Percentiles rank a stretch among this genome's conserved stretches.
These are phyloP conservation scores for silkworm (Bombyx mori) DNA, from an alignment of 1,140 invertebrate species.

Conservation along the genomic window ASM3026992v2 NC_085130.1:11664001-11664500, in stretches of 20 bases:
- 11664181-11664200: constrained; percentile 9
- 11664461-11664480: no score
- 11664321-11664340: no score
- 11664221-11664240: constrained; percentile 18
- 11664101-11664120: constrained; percentile 17
- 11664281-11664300: no score
- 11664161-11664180: constrained; percentile 12
- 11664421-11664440: no score
- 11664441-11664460: no score
- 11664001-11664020: constrained; percentile 81
- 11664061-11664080: constrained; percentile 22
- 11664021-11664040: constrained; percentile 55
- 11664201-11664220: constrained; percentile 16
- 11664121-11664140: constrained; percentile 11
- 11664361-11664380: no score
- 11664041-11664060: constrained; percentile 13
- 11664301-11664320: no score
- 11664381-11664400: no score
- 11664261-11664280: background rate
- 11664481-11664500: no score
- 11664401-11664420: no score
- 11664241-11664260: constrained; percentile 10
- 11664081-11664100: constrained; percentile 14
- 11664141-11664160: constrained; percentile 17
- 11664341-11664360: no score